Evolutionary conservation across 2,888 invertebrate genomes (phyloP).

Genomic region (Teleogryllus oceanicus): DNA sequence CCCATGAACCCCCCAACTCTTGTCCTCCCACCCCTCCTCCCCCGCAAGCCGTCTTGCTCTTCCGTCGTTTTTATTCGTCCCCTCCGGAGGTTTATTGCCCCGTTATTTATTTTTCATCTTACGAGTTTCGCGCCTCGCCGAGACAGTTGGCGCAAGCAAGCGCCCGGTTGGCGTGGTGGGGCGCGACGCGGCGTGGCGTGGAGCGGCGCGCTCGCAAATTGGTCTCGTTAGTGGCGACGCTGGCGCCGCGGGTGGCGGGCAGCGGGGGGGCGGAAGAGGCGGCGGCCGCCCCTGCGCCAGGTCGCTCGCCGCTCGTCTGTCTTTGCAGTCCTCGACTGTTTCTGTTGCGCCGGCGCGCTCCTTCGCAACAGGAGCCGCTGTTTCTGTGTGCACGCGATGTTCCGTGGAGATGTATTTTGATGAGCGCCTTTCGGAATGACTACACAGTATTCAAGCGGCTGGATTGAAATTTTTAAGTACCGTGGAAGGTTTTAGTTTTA

Average conservation of each 20-base stretch:
- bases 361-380: too few relatives aligned
- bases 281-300: not conserved
- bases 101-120: slow-evolving; percentile 18
- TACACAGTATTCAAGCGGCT: too few relatives aligned
- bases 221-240: not conserved
- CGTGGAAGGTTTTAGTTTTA: too few relatives aligned
- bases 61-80: too few relatives aligned
- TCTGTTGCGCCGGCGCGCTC: too few relatives aligned
- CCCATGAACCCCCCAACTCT: not conserved
- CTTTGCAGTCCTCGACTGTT: too few relatives aligned
- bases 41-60: too few relatives aligned
- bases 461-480: too few relatives aligned
- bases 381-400: too few relatives aligned
- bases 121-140: slow-evolving; percentile 6
- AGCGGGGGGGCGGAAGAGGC: not conserved
- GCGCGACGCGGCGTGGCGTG: not conserved
- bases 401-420: too few relatives aligned
- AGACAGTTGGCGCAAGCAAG: not conserved
- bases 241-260: not conserved
- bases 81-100: not conserved
- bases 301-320: not conserved
- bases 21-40: not conserved
- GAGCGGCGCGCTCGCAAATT: not conserved
- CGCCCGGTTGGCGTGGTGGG: not conserved
- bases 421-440: too few relatives aligned